Percentiles rank a stretch among this genome's conserved stretches.
Evolutionary conservation across 2,797 vertebrate species (phyloP).

Genomic region (Strix occidentalis): DNA sequence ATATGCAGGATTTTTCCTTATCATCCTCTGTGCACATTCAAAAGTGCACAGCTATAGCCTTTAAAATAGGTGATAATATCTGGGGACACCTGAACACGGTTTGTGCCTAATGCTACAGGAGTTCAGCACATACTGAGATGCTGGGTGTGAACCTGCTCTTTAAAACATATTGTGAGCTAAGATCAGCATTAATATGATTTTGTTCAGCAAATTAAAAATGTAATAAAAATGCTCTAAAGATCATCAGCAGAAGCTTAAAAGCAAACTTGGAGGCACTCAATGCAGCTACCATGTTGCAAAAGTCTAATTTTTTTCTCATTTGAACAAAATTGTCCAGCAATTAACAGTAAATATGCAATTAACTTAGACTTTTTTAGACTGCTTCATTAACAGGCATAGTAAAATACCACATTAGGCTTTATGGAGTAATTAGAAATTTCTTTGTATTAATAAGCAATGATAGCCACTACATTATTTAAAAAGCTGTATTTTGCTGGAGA

Average conservation of each 20-base stretch:
- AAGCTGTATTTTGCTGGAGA: not conserved
- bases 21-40: not conserved
- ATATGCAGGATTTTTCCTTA: not conserved
- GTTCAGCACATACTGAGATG: not conserved
- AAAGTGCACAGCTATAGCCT: not conserved
- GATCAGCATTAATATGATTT: not conserved
- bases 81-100: not conserved
- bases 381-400: not conserved
- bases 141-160: not conserved
- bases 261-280: not conserved
- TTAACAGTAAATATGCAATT: slow-evolving; percentile 21
- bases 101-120: not conserved
- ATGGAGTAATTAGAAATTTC: not conserved
- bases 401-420: not conserved
- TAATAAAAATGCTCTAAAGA: not conserved
- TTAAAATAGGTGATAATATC: not conserved
- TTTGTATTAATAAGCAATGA: not conserved
- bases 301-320: slow-evolving; percentile 15
- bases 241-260: not conserved
- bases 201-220: not conserved
- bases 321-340: slow-evolving; percentile 13
- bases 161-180: not conserved
- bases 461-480: not conserved
- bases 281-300: not conserved
- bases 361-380: not conserved